A percentile compares a stretch with the other conserved stretches of the same genome.
Evolutionary conservation across 2,113 vertebrate genomes (phyloP).

Genomic region (Podarcis cretensis): DNA sequence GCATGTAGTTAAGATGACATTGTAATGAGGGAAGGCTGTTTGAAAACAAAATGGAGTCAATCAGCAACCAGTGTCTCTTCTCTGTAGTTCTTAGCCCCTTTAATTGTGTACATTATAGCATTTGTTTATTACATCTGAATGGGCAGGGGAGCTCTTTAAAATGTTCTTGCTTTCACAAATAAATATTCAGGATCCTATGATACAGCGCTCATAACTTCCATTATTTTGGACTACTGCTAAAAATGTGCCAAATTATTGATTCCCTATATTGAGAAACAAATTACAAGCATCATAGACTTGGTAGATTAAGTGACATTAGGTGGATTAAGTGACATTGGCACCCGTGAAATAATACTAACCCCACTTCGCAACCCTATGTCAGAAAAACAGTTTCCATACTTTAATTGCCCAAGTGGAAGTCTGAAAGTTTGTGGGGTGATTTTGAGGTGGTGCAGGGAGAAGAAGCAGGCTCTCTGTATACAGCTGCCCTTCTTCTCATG

Average conservation of each 20-base stretch:
- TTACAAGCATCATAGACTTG: background rate
- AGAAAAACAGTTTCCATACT: background rate
- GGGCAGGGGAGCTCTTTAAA: background rate
- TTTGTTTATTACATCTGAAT: background rate
- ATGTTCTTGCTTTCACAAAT: background rate
- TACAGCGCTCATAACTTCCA: background rate
- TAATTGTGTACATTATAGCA: background rate
- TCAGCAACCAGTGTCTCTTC: background rate
- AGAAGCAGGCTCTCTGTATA: background rate
- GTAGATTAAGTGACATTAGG: background rate
- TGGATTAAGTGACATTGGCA: background rate
- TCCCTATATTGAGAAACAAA: background rate
- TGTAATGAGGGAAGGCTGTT: slow-evolving; percentile 6
- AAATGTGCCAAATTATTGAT: background rate
- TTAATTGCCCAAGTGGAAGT: background rate
- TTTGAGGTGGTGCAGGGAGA: background rate
- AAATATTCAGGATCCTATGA: background rate
- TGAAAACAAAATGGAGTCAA: background rate
- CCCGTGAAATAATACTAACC: background rate
- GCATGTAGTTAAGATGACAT: background rate
- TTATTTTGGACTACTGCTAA: background rate
- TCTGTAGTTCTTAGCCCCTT: background rate
- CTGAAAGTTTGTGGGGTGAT: background rate
- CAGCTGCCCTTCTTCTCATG: background rate
- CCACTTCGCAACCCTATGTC: background rate